A percentile compares a stretch with the other conserved stretches of the same genome.
Evolutionary conservation across 2,888 invertebrate species (phyloP).

Genomic region (Chouioia cunea): DNA sequence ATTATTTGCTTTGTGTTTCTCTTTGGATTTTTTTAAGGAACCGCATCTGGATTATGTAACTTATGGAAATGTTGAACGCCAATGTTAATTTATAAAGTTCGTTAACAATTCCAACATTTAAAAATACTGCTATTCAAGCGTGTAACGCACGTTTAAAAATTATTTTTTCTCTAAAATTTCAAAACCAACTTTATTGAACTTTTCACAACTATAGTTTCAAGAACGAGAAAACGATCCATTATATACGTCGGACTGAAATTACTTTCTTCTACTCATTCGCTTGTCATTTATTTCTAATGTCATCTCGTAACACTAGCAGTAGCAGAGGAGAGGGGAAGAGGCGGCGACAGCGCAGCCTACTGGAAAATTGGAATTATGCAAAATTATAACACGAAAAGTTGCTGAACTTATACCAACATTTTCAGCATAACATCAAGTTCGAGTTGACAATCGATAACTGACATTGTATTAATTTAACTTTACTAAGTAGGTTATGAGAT

Average conservation of each 20-base stretch:
- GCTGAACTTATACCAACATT: slow-evolving; percentile 12
- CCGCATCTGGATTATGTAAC: no score
- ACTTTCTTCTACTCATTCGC: slow-evolving; percentile 5
- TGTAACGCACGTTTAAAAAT: no score
- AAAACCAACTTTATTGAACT: no score
- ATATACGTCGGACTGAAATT: slow-evolving; percentile 3
- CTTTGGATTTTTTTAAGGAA: background rate
- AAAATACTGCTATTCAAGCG: no score
- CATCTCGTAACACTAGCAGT: slow-evolving; percentile 2
- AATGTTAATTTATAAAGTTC: no score
- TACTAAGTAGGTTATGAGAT: no score
- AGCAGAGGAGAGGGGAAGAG: no score
- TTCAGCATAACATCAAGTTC: slow-evolving; percentile 11
- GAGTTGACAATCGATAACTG: slow-evolving; percentile 9
- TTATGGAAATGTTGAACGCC: no score
- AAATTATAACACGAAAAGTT: slow-evolving; percentile 50
- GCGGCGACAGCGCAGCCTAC: slow-evolving; percentile 50
- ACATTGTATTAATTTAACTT: background rate
- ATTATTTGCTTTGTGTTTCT: slow-evolving; percentile 9
- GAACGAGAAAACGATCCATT: background rate
- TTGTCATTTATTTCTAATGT: slow-evolving; percentile 27
- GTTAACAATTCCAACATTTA: no score
- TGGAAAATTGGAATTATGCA: slow-evolving; percentile 63
- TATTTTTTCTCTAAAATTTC: no score
- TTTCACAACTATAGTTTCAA: no score